Percentiles rank a stretch among this genome's conserved stretches.
phyloP scores from a whole-genome alignment of 2,888 invertebrate genomes.

The Bombylius major region DNA sequence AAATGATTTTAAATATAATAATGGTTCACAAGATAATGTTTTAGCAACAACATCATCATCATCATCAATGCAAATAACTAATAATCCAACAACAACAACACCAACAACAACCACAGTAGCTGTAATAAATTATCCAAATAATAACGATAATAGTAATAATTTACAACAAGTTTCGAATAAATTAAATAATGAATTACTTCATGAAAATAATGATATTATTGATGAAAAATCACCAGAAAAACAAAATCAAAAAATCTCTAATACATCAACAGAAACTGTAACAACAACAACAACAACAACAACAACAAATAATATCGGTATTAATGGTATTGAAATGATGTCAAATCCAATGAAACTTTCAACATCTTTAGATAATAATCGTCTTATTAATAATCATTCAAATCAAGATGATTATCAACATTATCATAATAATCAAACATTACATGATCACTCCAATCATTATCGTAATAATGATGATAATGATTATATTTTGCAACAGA shows the following conservation, averaged over 20 bases:
- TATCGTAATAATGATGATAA: too few relatives aligned
- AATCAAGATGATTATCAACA: not conserved
- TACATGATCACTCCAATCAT: too few relatives aligned
- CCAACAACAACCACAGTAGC: not conserved
- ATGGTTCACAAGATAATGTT: not conserved
- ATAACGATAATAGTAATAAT: not conserved
- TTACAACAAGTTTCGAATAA: too few relatives aligned
- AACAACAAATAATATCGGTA: not conserved
- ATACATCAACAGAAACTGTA: not conserved
- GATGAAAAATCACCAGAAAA: too few relatives aligned
- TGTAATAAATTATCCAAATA: not conserved
- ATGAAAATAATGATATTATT: too few relatives aligned
- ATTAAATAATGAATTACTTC: too few relatives aligned
- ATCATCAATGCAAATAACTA: not conserved
- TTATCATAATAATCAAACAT: not conserved
- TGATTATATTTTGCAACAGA: too few relatives aligned
- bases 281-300: not conserved
- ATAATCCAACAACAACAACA: not conserved
- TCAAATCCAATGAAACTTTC: not conserved
- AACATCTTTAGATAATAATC: not conserved
- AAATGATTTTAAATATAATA: not conserved
- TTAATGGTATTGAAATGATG: constrained; percentile 4
- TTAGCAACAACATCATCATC: not conserved
- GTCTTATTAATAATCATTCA: not conserved
- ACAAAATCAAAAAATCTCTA: too few relatives aligned